Conservation (phyloP, 1,140 invertebrate species). For the Leptinotarsa undecemlineata region DNA sequence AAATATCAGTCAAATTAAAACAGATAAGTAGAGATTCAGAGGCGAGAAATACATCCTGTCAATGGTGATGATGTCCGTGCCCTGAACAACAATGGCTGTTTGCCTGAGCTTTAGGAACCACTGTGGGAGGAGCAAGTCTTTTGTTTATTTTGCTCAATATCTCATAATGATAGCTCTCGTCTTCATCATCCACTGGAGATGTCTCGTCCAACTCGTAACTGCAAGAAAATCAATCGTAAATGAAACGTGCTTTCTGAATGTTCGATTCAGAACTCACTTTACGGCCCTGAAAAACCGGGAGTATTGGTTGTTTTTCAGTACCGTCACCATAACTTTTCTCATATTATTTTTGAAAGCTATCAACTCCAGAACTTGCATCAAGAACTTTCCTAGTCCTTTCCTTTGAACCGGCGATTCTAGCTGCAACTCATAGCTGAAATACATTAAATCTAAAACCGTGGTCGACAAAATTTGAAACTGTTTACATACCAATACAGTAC, state of each 20-base stretch:
- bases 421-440: slow-evolving; percentile 81
- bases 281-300: slow-evolving; percentile 75
- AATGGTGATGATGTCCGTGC: slow-evolving; percentile 40
- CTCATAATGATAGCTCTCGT: slow-evolving; percentile 59
- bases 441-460: neutral
- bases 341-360: slow-evolving; percentile 73
- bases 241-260: slow-evolving; percentile 9
- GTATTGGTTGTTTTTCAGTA: slow-evolving; percentile 74
- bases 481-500: slow-evolving; percentile 76
- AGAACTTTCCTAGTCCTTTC: slow-evolving; percentile 79
- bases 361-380: slow-evolving; percentile 77
- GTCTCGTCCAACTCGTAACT: slow-evolving; percentile 59
- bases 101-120: slow-evolving; percentile 27
- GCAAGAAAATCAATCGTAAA: slow-evolving; percentile 31
- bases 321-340: slow-evolving; percentile 81
- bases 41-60: neutral
- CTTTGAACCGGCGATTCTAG: slow-evolving; percentile 66
- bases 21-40: neutral
- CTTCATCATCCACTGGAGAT: slow-evolving; percentile 58
- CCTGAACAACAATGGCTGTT: slow-evolving; percentile 40
- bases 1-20: neutral
- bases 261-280: slow-evolving; percentile 59
- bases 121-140: slow-evolving; percentile 40
- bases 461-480: slow-evolving; percentile 12
- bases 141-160: slow-evolving; percentile 61